Evolutionary conservation across 1,140 invertebrate genomes (phyloP).

Genomic region (Atta colombica): DNA sequence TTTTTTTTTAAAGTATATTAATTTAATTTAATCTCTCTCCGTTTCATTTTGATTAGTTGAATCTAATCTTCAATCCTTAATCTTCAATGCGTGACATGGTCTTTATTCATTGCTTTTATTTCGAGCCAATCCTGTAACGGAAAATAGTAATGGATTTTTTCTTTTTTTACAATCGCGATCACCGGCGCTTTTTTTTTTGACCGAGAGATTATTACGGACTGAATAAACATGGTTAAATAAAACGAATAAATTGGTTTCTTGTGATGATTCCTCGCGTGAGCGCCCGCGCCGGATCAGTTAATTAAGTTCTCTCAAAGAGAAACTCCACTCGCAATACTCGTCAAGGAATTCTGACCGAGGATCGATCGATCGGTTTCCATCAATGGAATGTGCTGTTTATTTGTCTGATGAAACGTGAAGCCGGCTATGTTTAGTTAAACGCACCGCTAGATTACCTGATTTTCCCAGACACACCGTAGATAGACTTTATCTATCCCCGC

Average conservation of each 20-base stretch:
- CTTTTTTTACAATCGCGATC: background rate
- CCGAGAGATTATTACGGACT: background rate
- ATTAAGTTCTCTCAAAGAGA: constrained; percentile 41
- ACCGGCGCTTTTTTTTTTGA: background rate
- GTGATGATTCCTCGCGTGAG: background rate
- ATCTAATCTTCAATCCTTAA: no score
- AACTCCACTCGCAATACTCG: background rate
- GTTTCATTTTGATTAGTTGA: no score
- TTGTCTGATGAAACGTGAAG: background rate
- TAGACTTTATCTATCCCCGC: constrained; percentile 4
- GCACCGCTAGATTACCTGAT: background rate
- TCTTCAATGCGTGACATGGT: no score
- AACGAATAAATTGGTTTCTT: constrained; percentile 13
- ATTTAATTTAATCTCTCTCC: no score
- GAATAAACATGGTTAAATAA: background rate
- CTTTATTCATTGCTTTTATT: background rate
- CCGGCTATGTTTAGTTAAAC: background rate
- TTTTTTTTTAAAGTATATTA: no score
- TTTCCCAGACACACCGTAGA: background rate
- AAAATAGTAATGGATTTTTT: constrained; percentile 49
- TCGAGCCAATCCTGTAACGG: constrained; percentile 16
- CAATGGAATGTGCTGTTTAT: constrained; percentile 16
- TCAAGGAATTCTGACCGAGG: background rate
- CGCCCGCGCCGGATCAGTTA: background rate
- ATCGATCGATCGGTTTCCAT: background rate